phyloP scores from a whole-genome alignment of 1,140 invertebrate species.

The Zaprionus tsacasi region DNA sequence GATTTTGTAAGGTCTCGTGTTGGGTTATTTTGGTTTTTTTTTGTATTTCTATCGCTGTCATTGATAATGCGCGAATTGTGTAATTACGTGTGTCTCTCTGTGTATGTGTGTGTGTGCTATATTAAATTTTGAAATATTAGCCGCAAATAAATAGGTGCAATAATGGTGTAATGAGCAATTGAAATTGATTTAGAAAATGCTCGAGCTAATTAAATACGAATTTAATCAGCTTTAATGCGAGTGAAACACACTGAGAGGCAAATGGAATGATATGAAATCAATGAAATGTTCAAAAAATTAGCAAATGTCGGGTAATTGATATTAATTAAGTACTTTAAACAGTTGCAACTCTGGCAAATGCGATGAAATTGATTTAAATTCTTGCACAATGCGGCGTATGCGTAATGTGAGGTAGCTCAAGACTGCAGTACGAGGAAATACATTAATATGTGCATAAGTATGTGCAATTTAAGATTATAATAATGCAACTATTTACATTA shows the following conservation, averaged over 20 bases:
- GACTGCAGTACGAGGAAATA: too few species aligned
- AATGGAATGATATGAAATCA: slow-evolving; percentile 22
- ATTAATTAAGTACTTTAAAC: slow-evolving; percentile 1
- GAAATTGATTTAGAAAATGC: slow-evolving; percentile 76
- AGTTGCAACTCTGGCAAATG: not conserved
- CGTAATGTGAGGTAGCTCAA: not conserved
- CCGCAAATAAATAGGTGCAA: slow-evolving; percentile 69
- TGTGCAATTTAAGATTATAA: too few species aligned
- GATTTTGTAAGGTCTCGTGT: slow-evolving; percentile 32
- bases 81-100: slow-evolving; percentile 60
- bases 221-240: slow-evolving; percentile 38
- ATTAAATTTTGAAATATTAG: slow-evolving; percentile 48
- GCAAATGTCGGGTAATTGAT: not conserved
- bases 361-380: not conserved
- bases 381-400: slow-evolving; percentile 1
- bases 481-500: too few species aligned
- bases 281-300: slow-evolving; percentile 21
- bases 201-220: slow-evolving; percentile 37
- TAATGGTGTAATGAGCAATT: slow-evolving; percentile 68
- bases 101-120: not conserved
- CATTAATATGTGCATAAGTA: too few species aligned
- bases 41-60: slow-evolving; percentile 49
- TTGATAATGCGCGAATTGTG: slow-evolving; percentile 81
- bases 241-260: not conserved
- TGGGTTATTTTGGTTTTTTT: not conserved